Conservation (phyloP, 2,113 vertebrate genomes). For the Antennarius striatus region DNA sequence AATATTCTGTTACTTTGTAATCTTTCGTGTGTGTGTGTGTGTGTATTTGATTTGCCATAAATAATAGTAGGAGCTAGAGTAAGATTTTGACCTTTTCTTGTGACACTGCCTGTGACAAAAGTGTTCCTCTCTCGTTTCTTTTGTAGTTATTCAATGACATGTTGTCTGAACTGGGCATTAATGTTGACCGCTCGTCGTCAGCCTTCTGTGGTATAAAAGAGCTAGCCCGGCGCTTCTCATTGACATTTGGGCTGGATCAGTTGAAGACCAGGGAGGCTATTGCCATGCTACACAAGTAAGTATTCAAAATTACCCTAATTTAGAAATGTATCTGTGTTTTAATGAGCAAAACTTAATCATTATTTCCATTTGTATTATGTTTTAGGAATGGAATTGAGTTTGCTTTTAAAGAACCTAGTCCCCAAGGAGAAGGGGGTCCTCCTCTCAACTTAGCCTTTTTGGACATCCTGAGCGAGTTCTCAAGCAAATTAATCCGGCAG, state of each 20-base stretch:
- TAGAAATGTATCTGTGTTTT: neutral
- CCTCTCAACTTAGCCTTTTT: slow-evolving; percentile 94
- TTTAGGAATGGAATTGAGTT: slow-evolving; percentile 96
- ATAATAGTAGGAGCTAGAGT: no score
- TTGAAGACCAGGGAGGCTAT: slow-evolving; percentile 96
- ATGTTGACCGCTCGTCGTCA: slow-evolving; percentile 91
- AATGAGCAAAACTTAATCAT: neutral
- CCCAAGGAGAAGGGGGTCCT: slow-evolving; percentile 91
- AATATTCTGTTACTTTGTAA: slow-evolving; percentile 53
- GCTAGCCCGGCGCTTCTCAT: slow-evolving; percentile 93
- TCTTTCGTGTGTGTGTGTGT: neutral
- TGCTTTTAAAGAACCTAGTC: slow-evolving; percentile 96
- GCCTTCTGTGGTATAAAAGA: slow-evolving; percentile 97
- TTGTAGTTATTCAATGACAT: slow-evolving; percentile 95
- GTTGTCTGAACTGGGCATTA: slow-evolving; percentile 91
- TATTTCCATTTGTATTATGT: slow-evolving; percentile 13
- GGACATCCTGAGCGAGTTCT: slow-evolving; percentile 96
- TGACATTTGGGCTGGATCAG: slow-evolving; percentile 97
- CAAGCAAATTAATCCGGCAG: slow-evolving; percentile 95
- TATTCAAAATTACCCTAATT: neutral
- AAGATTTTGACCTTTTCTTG: neutral
- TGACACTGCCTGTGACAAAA: neutral
- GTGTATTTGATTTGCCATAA: no score
- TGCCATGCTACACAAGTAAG: slow-evolving; percentile 98
- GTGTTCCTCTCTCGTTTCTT: neutral